phyloP scores from a whole-genome alignment of 2,888 invertebrate species.

The Pseudeuparius sepicola region DNA sequence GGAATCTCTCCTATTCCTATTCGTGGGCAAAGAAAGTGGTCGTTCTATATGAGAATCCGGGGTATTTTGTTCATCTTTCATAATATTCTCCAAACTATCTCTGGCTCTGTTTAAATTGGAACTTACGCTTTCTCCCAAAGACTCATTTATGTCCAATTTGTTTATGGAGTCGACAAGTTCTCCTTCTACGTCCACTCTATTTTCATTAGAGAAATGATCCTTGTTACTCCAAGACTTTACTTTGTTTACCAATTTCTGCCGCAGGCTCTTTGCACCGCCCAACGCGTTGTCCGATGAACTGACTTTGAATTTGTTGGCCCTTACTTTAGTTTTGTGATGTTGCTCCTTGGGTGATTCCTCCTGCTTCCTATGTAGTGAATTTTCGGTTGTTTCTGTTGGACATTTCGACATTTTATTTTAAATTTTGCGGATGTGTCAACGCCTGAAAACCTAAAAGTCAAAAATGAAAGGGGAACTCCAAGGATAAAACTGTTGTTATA shows the following conservation, averaged over 20 bases:
- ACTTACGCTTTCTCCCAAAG: conserved; percentile 9
- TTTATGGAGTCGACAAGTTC: conserved; percentile 19
- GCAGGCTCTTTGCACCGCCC: conserved; percentile 21
- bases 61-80: conserved; percentile 27
- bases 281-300: conserved; percentile 27
- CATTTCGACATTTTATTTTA: conserved; percentile 25
- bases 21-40: conserved; percentile 13
- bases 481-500: no score
- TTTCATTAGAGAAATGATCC: conserved; percentile 19
- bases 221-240: conserved; percentile 26
- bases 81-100: conserved; percentile 32
- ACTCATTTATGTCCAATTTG: conserved; percentile 17
- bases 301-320: conserved; percentile 23
- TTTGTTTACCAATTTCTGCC: conserved; percentile 25
- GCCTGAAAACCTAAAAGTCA: no score
- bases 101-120: conserved; percentile 28
- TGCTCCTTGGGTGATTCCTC: conserved; percentile 11
- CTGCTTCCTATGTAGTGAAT: conserved; percentile 10
- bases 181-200: conserved; percentile 21
- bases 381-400: conserved; percentile 20
- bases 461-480: no score
- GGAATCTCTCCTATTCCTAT: conserved; percentile 21
- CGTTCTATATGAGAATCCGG: conserved; percentile 13
- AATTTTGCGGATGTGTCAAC: conserved; percentile 19
- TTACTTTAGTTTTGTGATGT: no score